Evolutionary conservation across 2,888 invertebrate species (phyloP).

Genomic region (Thereva unica): DNA sequence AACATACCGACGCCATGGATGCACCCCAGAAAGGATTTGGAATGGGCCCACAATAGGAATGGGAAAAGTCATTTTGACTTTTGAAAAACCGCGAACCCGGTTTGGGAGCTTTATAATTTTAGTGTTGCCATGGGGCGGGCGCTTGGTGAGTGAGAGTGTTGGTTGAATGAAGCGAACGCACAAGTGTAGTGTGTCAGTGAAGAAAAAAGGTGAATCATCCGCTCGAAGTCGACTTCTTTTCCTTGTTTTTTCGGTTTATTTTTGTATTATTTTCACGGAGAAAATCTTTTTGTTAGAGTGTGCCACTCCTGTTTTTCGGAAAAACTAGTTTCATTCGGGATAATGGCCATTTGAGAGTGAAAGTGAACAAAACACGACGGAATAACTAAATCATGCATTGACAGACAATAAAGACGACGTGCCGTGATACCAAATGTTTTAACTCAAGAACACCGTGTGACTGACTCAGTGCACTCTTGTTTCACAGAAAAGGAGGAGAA

Average conservation of each 20-base stretch:
- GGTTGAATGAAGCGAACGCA: no score
- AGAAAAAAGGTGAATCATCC: no score
- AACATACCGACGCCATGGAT: no score
- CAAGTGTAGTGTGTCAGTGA: no score
- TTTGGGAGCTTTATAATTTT: no score
- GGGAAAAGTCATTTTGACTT: no score
- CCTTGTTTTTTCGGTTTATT: conserved; percentile 35
- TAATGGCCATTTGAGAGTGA: conserved; percentile 3
- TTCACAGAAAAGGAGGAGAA: no score
- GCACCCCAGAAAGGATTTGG: no score
- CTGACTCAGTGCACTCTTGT: conserved; percentile 14
- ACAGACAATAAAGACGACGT: conserved; percentile 8
- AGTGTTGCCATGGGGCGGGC: no score
- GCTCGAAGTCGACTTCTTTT: conserved; percentile 27
- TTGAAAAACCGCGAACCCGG: no score
- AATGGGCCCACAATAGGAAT: no score
- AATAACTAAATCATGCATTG: conserved; percentile 31
- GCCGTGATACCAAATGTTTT: background rate
- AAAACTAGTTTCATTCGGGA: conserved; percentile 3
- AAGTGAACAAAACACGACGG: conserved; percentile 7
- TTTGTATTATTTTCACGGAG: conserved; percentile 9
- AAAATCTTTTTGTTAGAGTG: conserved; percentile 33
- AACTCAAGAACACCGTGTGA: conserved; percentile 19
- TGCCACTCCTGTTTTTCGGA: conserved; percentile 43
- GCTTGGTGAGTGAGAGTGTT: no score